A percentile compares a stretch with the other conserved stretches of the same genome.
Evolutionary conservation across 2,797 vertebrate species (phyloP).

Genomic region (Rhynchonycteris naso): DNA sequence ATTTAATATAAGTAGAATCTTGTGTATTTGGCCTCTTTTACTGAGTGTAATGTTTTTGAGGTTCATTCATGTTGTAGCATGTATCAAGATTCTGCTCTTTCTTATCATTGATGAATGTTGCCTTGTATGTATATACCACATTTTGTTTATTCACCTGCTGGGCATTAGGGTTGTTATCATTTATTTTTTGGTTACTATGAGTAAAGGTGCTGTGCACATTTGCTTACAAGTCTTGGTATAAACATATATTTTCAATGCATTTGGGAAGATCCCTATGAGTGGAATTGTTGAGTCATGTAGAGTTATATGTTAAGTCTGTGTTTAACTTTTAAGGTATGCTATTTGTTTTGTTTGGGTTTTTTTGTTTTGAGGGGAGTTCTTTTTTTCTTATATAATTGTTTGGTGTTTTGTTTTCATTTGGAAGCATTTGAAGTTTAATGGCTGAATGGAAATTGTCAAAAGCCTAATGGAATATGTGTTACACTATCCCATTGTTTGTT

Average conservation of each 20-base stretch:
- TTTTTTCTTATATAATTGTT: no score
- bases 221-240: background rate
- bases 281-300: background rate
- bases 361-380: background rate
- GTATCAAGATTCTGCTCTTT: background rate
- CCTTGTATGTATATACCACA: background rate
- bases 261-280: background rate
- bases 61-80: background rate
- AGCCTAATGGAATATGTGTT: background rate
- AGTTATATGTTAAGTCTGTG: background rate
- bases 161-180: background rate
- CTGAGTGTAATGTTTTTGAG: background rate
- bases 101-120: background rate
- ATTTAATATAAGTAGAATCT: background rate
- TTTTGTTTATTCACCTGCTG: background rate
- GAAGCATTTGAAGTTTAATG: background rate
- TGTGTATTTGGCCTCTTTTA: background rate
- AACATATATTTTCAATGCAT: background rate
- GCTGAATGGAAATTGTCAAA: conserved; percentile 1
- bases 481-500: background rate
- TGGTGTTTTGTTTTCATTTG: background rate
- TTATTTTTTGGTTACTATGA: background rate
- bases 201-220: background rate
- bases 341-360: background rate
- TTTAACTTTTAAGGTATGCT: background rate